A percentile compares a stretch with the other conserved stretches of the same genome.
phyloP scores from a whole-genome alignment of 2,797 vertebrate genomes.

The Psittacula derbiana region DNA sequence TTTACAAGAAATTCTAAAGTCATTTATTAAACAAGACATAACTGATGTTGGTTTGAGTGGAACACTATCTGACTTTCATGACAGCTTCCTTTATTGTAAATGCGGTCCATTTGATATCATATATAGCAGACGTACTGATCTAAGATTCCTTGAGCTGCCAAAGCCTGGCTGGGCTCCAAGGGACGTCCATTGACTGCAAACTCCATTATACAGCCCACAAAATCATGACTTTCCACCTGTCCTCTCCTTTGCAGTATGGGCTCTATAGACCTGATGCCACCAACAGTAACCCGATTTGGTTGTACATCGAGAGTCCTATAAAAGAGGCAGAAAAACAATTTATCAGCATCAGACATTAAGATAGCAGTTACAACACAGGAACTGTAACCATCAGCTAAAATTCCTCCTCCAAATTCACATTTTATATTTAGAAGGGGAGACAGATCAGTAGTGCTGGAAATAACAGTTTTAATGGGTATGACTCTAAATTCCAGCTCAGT shows the following conservation, averaged over 20 bases:
- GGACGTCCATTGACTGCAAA: constrained; percentile 96
- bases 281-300: constrained; percentile 92
- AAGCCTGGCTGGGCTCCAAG: constrained; percentile 93
- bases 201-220: constrained; percentile 98
- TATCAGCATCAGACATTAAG: neutral
- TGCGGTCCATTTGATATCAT: neutral
- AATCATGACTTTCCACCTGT: constrained; percentile 94
- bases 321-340: neutral
- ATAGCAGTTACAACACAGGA: neutral
- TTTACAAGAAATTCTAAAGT: neutral
- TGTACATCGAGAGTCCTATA: constrained; percentile 94
- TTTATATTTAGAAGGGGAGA: neutral
- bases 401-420: neutral
- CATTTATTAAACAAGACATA: neutral
- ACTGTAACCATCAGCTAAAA: neutral
- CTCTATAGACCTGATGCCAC: constrained; percentile 90
- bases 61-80: neutral
- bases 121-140: constrained; percentile 84
- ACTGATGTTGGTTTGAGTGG: neutral
- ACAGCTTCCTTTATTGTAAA: neutral
- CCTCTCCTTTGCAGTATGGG: constrained; percentile 89
- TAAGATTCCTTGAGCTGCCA: constrained; percentile 90
- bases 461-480: neutral
- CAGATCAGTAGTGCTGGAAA: neutral
- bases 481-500: neutral